Base-by-base conservation (phyloP, 1,140 invertebrate species). In the Planococcus citri region DNA sequence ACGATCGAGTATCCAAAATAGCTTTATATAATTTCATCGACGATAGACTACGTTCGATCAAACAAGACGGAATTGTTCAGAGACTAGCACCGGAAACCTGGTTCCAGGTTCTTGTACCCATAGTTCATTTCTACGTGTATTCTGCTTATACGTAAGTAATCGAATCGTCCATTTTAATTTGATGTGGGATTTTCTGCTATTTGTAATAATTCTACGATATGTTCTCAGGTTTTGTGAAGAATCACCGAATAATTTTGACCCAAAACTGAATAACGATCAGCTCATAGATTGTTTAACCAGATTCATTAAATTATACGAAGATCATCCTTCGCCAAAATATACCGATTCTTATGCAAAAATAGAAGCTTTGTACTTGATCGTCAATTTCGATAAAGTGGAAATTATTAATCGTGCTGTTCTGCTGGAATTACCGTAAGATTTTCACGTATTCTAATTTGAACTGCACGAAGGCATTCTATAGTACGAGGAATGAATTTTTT, bases 21-120 rank as follows among this genome's bases (percentile, higher is more conserved):
- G 70, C 79, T 20, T 78, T 84, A 10, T 91, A 91, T 72, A 85
- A 89, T 74, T 92, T 88, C 76, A 82, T 90, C 41, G 86, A 87
- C 73, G 89, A 92, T 78, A 81, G 89, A 24, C 75, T 91, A 58
- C 79, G 88, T 70, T 82, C 87, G 0, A 81, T 92, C 4, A 80
- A 88, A 20, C 88, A 91, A 74, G 90, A 92, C 76, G 79, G 88
- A 70, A 82, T 86, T 2, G 86, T 91, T 57, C 89, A 91, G 76
- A 81, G 82, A 73, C 77, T 86, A 0, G 21, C 68, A 12, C 12
- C 38, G 1, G 22, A 41, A 1, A 51, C 14, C 1, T 69, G 68
- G 68, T 25, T 69, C 14, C 68, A 69, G 22, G 9, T 69, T 24
- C 68, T 69, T 21, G 9, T n/a, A 3, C 68, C 68, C 1, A 69